Evolutionary conservation across 2,797 vertebrate genomes (phyloP).

Genomic region (Carcharodon carcharias): DNA sequence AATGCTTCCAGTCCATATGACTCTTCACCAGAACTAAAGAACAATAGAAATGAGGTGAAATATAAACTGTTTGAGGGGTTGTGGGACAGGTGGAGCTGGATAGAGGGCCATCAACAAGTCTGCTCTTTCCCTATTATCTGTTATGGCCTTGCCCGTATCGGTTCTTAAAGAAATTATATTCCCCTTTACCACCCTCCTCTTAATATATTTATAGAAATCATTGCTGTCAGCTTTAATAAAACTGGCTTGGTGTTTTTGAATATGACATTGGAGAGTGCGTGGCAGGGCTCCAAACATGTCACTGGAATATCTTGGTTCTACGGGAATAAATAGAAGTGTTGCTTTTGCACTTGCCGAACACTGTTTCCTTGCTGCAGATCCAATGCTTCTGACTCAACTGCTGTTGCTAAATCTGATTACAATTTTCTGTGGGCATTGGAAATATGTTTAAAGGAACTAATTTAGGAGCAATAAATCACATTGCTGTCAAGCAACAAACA

Average conservation of each 20-base stretch:
- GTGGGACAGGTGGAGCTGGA: too few relatives aligned
- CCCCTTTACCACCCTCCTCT: background rate
- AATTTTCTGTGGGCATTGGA: background rate
- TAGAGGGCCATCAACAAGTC: background rate
- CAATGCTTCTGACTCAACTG: background rate
- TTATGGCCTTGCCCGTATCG: background rate
- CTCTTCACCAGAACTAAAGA: too few relatives aligned
- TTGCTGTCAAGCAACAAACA: background rate
- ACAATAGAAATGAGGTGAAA: too few relatives aligned
- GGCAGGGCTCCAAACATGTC: background rate
- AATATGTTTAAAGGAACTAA: background rate
- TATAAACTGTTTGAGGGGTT: too few relatives aligned
- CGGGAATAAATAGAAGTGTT: background rate
- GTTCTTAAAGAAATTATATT: background rate
- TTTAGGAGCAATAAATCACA: background rate
- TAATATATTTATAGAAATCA: background rate
- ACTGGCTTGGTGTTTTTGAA: background rate
- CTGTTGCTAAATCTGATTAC: background rate
- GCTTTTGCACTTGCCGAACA: background rate
- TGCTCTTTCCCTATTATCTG: background rate
- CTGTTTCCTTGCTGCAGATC: background rate
- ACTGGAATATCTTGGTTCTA: background rate
- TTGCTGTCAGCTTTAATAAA: background rate
- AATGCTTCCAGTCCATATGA: too few relatives aligned
- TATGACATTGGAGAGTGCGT: background rate